Evolutionary conservation across 2,113 vertebrate species (phyloP).

Genomic region (Cyanocitta stelleri): DNA sequence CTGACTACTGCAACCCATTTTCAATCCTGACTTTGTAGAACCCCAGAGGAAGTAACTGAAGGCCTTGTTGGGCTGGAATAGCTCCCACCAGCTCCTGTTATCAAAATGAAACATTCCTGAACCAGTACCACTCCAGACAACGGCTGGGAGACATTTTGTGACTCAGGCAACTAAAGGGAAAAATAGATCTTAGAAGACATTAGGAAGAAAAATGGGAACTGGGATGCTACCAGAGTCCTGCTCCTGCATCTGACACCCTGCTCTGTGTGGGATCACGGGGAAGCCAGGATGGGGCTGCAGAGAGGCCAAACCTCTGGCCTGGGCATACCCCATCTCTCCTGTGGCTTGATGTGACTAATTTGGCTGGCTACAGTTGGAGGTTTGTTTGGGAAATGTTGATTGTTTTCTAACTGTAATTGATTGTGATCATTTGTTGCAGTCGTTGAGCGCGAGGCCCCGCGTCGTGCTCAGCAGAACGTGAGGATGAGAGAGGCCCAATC

Average conservation of each 20-base stretch:
- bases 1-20: neutral
- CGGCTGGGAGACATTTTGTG: neutral
- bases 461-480: rapidly evolving
- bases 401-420: neutral
- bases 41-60: neutral
- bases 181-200: neutral
- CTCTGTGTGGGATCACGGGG: rapidly evolving
- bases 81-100: neutral
- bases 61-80: neutral
- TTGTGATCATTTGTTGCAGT: neutral
- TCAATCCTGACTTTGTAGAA: neutral
- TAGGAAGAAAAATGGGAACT: neutral
- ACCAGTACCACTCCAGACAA: neutral
- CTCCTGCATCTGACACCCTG: neutral
- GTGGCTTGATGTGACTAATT: neutral
- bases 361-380: rapidly evolving
- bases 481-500: neutral
- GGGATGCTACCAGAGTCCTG: rapidly evolving
- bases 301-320: neutral
- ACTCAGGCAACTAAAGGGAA: neutral
- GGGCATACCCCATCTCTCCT: neutral
- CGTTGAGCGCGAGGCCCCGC: rapidly evolving
- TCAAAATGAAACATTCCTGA: neutral
- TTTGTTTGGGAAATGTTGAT: neutral
- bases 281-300: neutral